Evolutionary conservation across 2,113 vertebrate genomes (phyloP).

Genomic region (Colaptes auratus): DNA sequence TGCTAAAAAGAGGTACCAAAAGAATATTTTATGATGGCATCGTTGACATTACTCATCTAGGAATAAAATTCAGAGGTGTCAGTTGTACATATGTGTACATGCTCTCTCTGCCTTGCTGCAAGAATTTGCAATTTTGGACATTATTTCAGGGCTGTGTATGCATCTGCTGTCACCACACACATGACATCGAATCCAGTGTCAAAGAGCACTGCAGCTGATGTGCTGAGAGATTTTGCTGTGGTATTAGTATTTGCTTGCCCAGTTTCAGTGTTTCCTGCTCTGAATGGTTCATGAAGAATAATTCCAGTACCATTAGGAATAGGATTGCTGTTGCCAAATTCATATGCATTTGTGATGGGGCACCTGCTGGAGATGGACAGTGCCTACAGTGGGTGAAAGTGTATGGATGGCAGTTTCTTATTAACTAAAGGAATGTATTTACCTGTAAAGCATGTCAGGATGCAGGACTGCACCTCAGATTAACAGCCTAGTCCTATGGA

Average conservation of each 20-base stretch:
- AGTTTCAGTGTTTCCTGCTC: neutral
- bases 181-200: neutral
- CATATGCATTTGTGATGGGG: neutral
- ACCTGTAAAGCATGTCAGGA: neutral
- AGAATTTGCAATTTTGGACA: neutral
- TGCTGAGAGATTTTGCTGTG: neutral
- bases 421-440: neutral
- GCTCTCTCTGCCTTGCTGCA: neutral
- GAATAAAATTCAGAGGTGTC: slow-evolving; percentile 31
- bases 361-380: neutral
- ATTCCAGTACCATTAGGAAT: neutral
- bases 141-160: neutral
- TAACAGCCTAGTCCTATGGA: neutral
- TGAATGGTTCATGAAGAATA: neutral
- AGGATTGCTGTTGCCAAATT: neutral
- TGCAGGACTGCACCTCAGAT: neutral
- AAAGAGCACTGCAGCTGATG: neutral
- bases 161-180: neutral
- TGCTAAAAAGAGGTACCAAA: slow-evolving; percentile 63
- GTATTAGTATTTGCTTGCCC: neutral
- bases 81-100: neutral
- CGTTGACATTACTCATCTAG: slow-evolving; percentile 64
- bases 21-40: slow-evolving; percentile 52
- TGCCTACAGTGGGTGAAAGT: neutral
- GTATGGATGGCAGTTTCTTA: neutral